Evolutionary conservation across 2,113 vertebrate genomes (phyloP), one percentile per base, ranked within the genome.

Genomic region (Rattus rattus): DNA sequence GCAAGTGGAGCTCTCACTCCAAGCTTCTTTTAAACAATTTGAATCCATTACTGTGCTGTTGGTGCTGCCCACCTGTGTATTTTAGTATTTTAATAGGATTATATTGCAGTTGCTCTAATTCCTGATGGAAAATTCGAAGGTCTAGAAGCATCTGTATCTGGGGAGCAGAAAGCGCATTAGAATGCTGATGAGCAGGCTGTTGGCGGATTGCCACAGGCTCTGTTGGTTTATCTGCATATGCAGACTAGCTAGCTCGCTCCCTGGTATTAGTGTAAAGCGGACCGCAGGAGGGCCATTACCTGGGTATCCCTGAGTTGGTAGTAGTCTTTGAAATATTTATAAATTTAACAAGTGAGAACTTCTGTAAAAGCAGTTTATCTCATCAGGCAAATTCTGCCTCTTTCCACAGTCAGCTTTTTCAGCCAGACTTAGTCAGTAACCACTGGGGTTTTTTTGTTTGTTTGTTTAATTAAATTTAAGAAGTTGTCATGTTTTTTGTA

Each of bases 271-370:
- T 13, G 52, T 89, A 56, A 90, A 94, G 87, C 56, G 61, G 8
- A 11, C 43, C 94, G 92, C 80, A 54, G 65, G 76, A 95, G 47
- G n/a, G 4, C 84, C 30, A 10, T 77, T 96, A 92, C 93, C 93
- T 70, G 75, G 61, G 30, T 94, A 91, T 30, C 65, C 43, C n/a
- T 96, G 75, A 92, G 75, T 84, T 93, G 24, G 26, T 84, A 91
- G 69, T 94, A 88, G 33, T 61, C 83, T 96, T 97, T 90, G 49
- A 94, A 97, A 73, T n/a, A 28, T 94, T 92, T 96, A 85, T 79
- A 96, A 88, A 69, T 90, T 90, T 97, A 96, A 88, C 94, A 85
- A 88, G 91, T 94, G 90, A 94, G 84, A 92, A 70, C 79, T 83
- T 95, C 47, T 69, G 24, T 72, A 88, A 73, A 88, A 73, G 20